Base-by-base conservation (phyloP, 2,797 vertebrate genomes). In the Bradypus variegatus region DNA sequence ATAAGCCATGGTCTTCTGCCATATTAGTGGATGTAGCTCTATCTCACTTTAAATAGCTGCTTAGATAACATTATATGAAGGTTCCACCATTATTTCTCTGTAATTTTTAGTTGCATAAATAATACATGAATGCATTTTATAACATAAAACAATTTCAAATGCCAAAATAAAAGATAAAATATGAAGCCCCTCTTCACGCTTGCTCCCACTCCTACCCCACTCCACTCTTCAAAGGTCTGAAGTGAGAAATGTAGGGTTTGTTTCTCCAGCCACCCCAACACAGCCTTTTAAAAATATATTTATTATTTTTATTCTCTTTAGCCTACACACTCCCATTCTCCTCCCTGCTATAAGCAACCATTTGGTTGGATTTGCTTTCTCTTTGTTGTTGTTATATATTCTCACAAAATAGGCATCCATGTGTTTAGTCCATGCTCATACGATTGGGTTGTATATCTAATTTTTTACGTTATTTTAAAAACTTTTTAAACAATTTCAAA, bases 401-500 rank as follows among this genome's bases (percentile, higher is more conserved):
- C 36, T 91, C 70, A 91, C 21, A 76, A 72, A 85, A 50, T 81
- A 79, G 45, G 7, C 15, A 41, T 72, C 25, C 1, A 0, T 73
- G 8, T 72, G 5, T 53, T 36, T 38, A n/a, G 79, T 80, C 67
- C n/a, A 33, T 67, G 48, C 62, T n/a, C 7, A 14, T 53, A 13
- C 13, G 60, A 15, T 38, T 89, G 25, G 14, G 48, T 50, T 86
- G 89, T 89, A 45, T 72, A 80, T 77, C 84, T 92, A 14, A 90
- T 87, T 72, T 91, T 92, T 78, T 72, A 70, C 75, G 53, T 84
- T 38, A 81, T 64, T 55, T 65, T 33, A 7, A 31, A 80, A 45
- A 81, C 9, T 58, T 79, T 87, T 91, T 38, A 45, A 92, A 89
- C 41, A 89, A 72, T 64, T 93, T 92, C 29, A 78, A 81, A 65